A percentile compares a stretch with the other conserved stretches of the same genome.
phyloP scores from a whole-genome alignment of 2,888 invertebrate species.

The Papilio gigon region DNA sequence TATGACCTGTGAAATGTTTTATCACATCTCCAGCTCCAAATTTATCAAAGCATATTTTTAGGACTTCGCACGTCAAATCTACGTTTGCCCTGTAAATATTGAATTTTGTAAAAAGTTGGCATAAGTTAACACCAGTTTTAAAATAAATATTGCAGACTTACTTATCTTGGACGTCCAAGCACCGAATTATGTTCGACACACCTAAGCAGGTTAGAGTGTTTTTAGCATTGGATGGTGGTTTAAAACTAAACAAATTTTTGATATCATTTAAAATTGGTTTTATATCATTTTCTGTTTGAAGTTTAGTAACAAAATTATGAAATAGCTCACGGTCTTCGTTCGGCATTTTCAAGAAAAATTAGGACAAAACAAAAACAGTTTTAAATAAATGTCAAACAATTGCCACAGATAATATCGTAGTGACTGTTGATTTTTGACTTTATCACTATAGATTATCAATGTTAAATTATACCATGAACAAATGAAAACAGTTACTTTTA shows the following conservation, averaged over 20 bases:
- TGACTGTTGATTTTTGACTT: background rate
- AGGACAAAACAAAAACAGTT: background rate
- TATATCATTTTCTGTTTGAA: conserved; percentile 62
- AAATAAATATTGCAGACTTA: conserved; percentile 48
- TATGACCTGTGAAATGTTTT: conserved; percentile 81
- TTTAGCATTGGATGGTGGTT: conserved; percentile 60
- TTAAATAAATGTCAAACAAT: background rate
- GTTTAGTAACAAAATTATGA: conserved; percentile 57
- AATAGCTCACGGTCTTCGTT: conserved; percentile 57
- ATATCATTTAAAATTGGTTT: conserved; percentile 66
- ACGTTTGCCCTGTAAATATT: conserved; percentile 79
- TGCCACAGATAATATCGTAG: conserved; percentile 13
- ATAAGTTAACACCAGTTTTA: background rate
- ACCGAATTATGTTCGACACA: conserved; percentile 84
- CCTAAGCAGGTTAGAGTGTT: conserved; percentile 67
- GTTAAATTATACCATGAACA: background rate
- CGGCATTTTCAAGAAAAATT: conserved; percentile 50
- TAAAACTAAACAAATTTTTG: conserved; percentile 63
- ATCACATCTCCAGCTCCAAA: conserved; percentile 84
- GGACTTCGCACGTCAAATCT: conserved; percentile 84
- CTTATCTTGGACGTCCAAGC: conserved; percentile 80
- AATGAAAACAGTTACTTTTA: too few relatives aligned
- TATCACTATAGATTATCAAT: background rate
- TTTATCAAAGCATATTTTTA: conserved; percentile 84
- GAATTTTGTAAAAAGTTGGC: background rate